Percentiles rank a stretch among this genome's conserved stretches.
Conservation (phyloP, 2,113 vertebrate species). For the Xyrauchen texanus region DNA sequence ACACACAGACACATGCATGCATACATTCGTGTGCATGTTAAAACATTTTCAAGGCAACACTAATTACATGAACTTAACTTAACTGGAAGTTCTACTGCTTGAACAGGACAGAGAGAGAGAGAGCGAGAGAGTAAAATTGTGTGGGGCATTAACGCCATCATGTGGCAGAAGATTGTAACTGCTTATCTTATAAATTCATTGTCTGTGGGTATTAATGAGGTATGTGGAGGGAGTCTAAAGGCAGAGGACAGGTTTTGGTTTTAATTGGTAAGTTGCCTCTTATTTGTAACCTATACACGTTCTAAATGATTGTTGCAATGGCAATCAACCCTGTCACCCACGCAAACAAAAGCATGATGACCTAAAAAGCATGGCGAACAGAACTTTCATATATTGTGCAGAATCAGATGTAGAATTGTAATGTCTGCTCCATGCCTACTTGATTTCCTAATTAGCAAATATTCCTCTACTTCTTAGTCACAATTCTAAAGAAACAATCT, state of each 20-base stretch:
- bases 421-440: neutral
- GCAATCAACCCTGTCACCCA: neutral
- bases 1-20: constrained; percentile 52
- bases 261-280: neutral
- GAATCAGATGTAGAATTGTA: neutral
- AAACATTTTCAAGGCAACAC: no score
- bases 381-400: neutral
- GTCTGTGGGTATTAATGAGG: neutral
- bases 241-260: neutral
- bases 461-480: no score
- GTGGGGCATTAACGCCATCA: constrained; percentile 24
- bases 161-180: constrained; percentile 29
- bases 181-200: neutral
- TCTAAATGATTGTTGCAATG: neutral
- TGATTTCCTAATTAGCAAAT: neutral
- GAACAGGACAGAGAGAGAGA: constrained; percentile 41
- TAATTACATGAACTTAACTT: constrained; percentile 23
- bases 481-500: neutral
- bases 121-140: neutral
- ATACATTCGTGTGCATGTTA: constrained; percentile 49
- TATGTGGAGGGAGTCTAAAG: neutral
- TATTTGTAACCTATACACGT: no score
- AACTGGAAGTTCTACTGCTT: constrained; percentile 58
- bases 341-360: neutral
- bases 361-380: no score